Percentiles rank a stretch among this genome's conserved stretches.
phyloP scores from a whole-genome alignment of 2,888 invertebrate genomes.

The Eupithecia exiguata region DNA sequence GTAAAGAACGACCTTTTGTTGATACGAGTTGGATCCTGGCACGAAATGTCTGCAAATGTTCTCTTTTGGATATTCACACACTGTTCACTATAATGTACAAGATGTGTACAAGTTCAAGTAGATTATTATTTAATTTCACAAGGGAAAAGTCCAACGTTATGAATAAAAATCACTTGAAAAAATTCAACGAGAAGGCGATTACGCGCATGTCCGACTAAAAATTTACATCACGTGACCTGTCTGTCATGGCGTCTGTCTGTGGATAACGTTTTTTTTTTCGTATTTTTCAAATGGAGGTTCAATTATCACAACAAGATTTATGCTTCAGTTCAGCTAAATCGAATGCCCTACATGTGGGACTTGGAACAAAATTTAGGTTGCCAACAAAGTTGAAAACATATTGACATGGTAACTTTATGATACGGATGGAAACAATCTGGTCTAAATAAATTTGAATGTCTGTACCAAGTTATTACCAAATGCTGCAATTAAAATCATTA shows the following conservation, averaged over 20 bases:
- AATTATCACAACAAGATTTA: neutral
- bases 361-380: constrained; percentile 23
- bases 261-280: constrained; percentile 4
- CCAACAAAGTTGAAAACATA: neutral
- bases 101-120: constrained; percentile 48
- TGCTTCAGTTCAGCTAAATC: constrained; percentile 13
- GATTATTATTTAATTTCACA: constrained; percentile 56
- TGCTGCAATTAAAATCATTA: too few relatives aligned
- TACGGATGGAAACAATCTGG: too few relatives aligned
- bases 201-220: constrained; percentile 81
- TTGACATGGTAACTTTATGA: neutral
- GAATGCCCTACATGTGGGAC: neutral
- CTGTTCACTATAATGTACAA: constrained; percentile 50
- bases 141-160: constrained; percentile 69
- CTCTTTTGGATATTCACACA: constrained; percentile 49
- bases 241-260: constrained; percentile 78
- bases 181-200: constrained; percentile 61
- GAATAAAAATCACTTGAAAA: constrained; percentile 70
- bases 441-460: too few relatives aligned
- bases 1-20: constrained; percentile 74
- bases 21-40: constrained; percentile 65
- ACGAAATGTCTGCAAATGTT: constrained; percentile 44
- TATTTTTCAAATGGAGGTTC: neutral
- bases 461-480: too few relatives aligned
- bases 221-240: constrained; percentile 84